Evolutionary conservation across 2,797 vertebrate species (phyloP), one percentile per base, ranked within the genome.

Genomic region (Coendou prehensilis): DNA sequence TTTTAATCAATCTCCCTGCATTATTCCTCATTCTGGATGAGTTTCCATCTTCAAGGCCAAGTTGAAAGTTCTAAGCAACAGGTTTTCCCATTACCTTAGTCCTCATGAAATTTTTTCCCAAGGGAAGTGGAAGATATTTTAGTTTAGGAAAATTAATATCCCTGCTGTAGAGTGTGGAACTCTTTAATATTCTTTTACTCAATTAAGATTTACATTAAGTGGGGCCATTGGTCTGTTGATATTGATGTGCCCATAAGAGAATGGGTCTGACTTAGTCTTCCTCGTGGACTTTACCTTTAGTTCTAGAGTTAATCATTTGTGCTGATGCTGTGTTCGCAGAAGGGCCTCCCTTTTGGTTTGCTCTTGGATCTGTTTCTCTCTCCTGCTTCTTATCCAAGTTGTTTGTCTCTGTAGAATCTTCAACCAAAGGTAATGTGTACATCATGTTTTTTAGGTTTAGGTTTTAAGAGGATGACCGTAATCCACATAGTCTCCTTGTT

Each of bases 41-140:
- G 50, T 82, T 82, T 81, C 79, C n/a, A 47, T 79, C 37, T 75
- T 82, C 56, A 83, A 88, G 17, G 79, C 82, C 88, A 85, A 59
- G n/a, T 85, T 64, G 18, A 57, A 63, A 18, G 23, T 67, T 67
- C 83, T 75, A 50, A 85, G 69, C 63, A 45, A 63, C 56, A 86
- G 64, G 64, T 73, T 94, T 91, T 94, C 73, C 94, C 17, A 11
- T 92, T 56, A 87, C 64, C 63, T 94, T 87, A 56, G 64, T 59
- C 64, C 45, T 87, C 76, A 0, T 50, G 63, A 83, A 83, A 56
- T 17, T 2, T 26, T 2, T 1, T 30, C 84, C 26, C 63, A 64
- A 59, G 64, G 56, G 64, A 87, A 79, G 23, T 20, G 37, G 67
- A 45, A 52, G 71, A 59, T 50, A 37, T 71, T 92, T 87, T 79